Base-by-base conservation (phyloP, 2,113 vertebrate genomes). In the Cryptomyrus ogoouensis region DNA sequence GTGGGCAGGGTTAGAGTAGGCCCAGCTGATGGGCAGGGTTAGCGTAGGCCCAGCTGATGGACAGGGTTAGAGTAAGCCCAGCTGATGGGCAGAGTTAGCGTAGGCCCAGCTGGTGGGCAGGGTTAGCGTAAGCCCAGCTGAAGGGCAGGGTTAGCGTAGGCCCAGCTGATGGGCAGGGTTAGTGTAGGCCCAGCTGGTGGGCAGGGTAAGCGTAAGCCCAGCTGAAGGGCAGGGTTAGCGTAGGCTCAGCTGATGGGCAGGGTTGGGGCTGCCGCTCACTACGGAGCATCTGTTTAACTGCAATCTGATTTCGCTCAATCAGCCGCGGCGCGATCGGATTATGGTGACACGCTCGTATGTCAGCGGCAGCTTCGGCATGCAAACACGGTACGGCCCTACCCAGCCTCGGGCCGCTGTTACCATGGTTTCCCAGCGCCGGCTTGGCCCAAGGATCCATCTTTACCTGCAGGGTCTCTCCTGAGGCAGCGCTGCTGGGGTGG, bases 401-500 rank as follows among this genome's bases (percentile, higher is more conserved):
- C 5, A 35, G 50, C 50, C 7, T 53, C 46, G 5, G 46, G 49
- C 39, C 49, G 17, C 77, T 5, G 88, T 89, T 89, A 15, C 88
- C 88, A 89, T 89, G 88, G 88, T 89, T 89, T 89, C 88, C 31
- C 19, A 31, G 5, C 24, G 27, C 66, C 47, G 12, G 44, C n/a
- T 53, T 31, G 15, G 85, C 35, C 50, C 12, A 19, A 35, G 74
- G 15, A 80, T 42, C 74, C 35, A 42, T 39, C 31, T 80, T 42
- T 21, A 80, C 74, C 74, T 17, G 35, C 74, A 35, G 17, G 35
- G 85, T 31, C 27, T 47, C 47, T 27, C 84, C 13, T 2, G 27
- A 87, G 46, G 84, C 84, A 53, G 13, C 5, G 3, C 47, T 47
- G 50, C 8, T 46, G n/a, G 85, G 27, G 27, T 53, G 24, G 85